A percentile compares a stretch with the other conserved stretches of the same genome.
These are phyloP conservation scores for Mystacornis crossleyi DNA, from an alignment of 2,113 vertebrate genomes.

Conservation along the genomic window DNA sequence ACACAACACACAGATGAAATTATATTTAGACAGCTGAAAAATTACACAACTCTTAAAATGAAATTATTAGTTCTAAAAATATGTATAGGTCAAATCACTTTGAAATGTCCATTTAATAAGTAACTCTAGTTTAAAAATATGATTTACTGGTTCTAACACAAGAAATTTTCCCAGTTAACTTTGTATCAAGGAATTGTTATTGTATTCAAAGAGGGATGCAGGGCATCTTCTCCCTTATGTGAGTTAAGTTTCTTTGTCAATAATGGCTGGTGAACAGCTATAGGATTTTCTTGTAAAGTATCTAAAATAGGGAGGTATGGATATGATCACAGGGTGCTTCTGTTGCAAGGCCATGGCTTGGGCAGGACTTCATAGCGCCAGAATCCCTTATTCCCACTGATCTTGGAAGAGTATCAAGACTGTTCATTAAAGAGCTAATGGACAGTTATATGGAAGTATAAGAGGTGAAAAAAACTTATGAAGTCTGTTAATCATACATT, in stretches of 20 bases:
- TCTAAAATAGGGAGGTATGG: not conserved
- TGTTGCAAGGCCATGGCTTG: not conserved
- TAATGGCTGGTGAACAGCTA: not conserved
- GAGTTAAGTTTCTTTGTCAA: not conserved
- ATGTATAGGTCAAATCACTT: not conserved
- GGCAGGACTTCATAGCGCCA: not conserved
- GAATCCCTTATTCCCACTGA: not conserved
- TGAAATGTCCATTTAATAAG: not conserved
- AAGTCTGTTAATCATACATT: not conserved
- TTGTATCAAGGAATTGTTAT: not conserved
- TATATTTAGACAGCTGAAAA: slow-evolving; percentile 1
- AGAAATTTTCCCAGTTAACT: not conserved
- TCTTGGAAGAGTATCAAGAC: not conserved
- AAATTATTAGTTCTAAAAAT: not conserved
- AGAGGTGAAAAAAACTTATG: not conserved
- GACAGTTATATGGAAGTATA: not conserved
- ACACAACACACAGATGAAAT: not conserved
- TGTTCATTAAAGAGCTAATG: not conserved
- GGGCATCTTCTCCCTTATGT: not conserved
- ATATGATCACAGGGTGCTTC: not conserved
- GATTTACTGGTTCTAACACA: not conserved
- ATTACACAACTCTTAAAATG: slow-evolving; percentile 15
- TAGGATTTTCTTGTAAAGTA: not conserved
- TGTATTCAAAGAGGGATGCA: not conserved
- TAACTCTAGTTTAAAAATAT: not conserved